phyloP scores from a whole-genome alignment of 2,113 vertebrate species.

The Melanerpes aurifrons region DNA sequence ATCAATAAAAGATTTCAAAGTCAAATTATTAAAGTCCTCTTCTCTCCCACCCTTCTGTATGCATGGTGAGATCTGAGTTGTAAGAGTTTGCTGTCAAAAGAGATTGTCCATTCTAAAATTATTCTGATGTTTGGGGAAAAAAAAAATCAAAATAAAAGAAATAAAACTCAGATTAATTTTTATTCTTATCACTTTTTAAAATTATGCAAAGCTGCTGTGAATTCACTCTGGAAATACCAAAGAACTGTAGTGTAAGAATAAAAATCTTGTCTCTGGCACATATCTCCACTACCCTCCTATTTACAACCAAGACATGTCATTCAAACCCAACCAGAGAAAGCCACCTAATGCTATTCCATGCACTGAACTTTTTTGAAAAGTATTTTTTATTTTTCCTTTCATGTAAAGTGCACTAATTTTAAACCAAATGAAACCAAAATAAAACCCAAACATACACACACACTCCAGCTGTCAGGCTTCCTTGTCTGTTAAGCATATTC shows the following conservation, averaged over 20 bases:
- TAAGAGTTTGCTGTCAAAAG: not conserved
- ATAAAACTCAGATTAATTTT: not conserved
- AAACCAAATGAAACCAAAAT: not conserved
- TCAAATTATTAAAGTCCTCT: not conserved
- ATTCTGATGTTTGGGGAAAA: not conserved
- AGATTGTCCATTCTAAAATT: not conserved
- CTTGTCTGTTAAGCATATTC: not conserved
- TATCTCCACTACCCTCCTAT: not conserved
- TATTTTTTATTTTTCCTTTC: too few relatives aligned
- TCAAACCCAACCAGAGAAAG: not conserved
- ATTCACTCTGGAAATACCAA: not conserved
- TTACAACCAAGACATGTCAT: not conserved
- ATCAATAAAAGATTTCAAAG: not conserved
- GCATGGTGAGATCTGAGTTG: not conserved
- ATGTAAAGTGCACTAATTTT: not conserved
- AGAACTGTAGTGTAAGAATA: not conserved
- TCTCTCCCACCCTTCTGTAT: too few relatives aligned
- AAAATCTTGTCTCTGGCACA: not conserved
- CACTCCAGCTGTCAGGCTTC: not conserved
- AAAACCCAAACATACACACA: not conserved
- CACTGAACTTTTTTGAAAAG: not conserved
- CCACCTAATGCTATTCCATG: not conserved
- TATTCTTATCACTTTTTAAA: not conserved
- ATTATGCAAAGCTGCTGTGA: not conserved
- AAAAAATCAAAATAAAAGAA: accelerated